Percentiles rank a stretch among this genome's conserved stretches.
Conservation (phyloP, 2,797 vertebrate genomes). For the Brachyrhaphis roseni region DNA sequence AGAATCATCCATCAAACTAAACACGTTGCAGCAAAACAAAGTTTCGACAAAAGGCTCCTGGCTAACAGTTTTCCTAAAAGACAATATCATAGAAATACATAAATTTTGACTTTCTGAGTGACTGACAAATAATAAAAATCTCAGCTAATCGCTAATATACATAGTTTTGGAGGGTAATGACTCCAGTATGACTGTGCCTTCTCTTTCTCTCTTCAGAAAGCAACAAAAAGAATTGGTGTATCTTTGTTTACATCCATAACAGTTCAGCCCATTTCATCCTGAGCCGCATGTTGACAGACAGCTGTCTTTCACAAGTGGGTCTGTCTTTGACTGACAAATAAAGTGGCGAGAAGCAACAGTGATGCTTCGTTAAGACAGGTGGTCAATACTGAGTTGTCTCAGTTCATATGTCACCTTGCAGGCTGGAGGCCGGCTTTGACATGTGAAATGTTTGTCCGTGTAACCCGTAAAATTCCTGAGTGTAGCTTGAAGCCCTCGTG, state of each 20-base stretch:
- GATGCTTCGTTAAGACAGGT: slow-evolving; percentile 51
- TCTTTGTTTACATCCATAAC: slow-evolving; percentile 37
- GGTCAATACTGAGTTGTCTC: slow-evolving; percentile 60
- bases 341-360: slow-evolving; percentile 49
- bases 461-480: neutral
- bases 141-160: slow-evolving; percentile 6
- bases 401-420: slow-evolving; percentile 48
- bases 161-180: slow-evolving; percentile 19
- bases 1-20: slow-evolving; percentile 16
- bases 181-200: neutral
- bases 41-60: neutral
- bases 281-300: slow-evolving; percentile 51
- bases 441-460: neutral
- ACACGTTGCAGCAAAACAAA: slow-evolving; percentile 6
- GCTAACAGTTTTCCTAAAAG: neutral
- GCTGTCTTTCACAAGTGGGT: slow-evolving; percentile 28
- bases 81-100: neutral
- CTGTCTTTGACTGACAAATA: slow-evolving; percentile 63
- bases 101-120: neutral
- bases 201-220: neutral
- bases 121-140: slow-evolving; percentile 9
- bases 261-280: slow-evolving; percentile 28
- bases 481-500: slow-evolving; percentile 2
- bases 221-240: slow-evolving; percentile 18
- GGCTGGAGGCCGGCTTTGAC: slow-evolving; percentile 26